Conservation (phyloP, 2,888 invertebrate genomes). For the Euproctis similis region DNA sequence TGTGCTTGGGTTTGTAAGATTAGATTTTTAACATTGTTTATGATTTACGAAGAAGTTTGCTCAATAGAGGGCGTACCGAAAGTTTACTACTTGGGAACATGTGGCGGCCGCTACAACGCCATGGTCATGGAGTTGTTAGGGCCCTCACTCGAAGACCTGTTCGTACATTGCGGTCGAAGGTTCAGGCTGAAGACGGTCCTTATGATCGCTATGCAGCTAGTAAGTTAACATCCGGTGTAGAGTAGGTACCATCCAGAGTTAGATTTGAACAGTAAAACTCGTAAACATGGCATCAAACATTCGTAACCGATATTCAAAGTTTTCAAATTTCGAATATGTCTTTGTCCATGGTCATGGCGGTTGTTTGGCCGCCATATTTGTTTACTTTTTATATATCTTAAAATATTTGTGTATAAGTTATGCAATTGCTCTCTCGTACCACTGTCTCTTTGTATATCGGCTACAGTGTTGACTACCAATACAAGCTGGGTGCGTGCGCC, state of each 20-base stretch:
- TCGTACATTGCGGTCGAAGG: conserved; percentile 98
- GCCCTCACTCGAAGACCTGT: conserved; percentile 99
- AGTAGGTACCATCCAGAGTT: conserved; percentile 27
- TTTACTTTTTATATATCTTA: conserved; percentile 15
- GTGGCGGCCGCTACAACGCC: conserved; percentile 98
- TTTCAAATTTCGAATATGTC: conserved; percentile 39
- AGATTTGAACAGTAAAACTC: conserved; percentile 28
- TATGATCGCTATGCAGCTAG: conserved; percentile 97
- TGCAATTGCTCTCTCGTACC: conserved; percentile 64
- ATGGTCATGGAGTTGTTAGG: conserved; percentile 99
- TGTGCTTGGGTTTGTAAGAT: no score
- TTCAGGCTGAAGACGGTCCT: conserved; percentile 98
- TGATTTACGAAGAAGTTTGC: conserved; percentile 32
- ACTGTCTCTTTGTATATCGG: conserved; percentile 42
- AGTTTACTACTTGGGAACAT: conserved; percentile 99
- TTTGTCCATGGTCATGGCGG: conserved; percentile 53
- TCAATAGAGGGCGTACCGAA: conserved; percentile 97
- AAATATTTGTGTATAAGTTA: conserved; percentile 7
- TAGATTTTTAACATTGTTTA: no score
- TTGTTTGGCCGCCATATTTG: conserved; percentile 36
- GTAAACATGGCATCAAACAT: no score
- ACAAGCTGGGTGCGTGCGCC: conserved; percentile 39
- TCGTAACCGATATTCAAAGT: conserved; percentile 56
- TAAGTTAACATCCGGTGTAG: conserved; percentile 70
- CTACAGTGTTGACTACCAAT: conserved; percentile 58